Evolutionary conservation across 2,888 invertebrate species (phyloP), one percentile per base, ranked within the genome.

Genomic region (Netelia fuscicornis): DNA sequence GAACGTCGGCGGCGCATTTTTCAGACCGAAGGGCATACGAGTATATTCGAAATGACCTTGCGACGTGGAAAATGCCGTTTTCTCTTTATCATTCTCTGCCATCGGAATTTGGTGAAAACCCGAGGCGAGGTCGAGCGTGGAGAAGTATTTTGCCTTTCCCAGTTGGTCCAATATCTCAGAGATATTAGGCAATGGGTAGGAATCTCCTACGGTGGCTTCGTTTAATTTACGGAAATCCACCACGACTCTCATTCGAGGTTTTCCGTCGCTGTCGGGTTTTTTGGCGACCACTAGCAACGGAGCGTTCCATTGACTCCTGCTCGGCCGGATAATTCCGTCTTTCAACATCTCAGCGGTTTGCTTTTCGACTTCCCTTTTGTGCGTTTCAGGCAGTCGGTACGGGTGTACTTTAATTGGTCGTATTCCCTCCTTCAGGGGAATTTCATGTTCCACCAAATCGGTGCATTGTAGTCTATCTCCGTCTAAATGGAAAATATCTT

Each of bases 321-420:
- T 48, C 0, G 72, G 44, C 6, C 42, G 20, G 0, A 72, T 60
- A 10, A 58, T 60, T 13, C 58, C 72, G 6, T 60, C 72, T 2
- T 37, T 11, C 0, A 72, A 17, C 72, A 72, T 72, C 11, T 60
- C 58, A 0, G 13, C 60, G 0, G 72, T 60, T 2, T 58, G 72
- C 8, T 13, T 60, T 11, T 23, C 42, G 1, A 72, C 44, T 17
- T 42, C 58, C 10, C 6, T 54, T 54, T 86, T 87, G 20, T 86
- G 86, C 1, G 68, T 20, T 30, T 81, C 77, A 0, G 86, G 86
- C 3, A 85, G 70, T 8, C 87, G 65, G 25, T 87, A 88, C 9
- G 86, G 72, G 77, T 87, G 86, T 9, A 81, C 60, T 52, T 77
- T 62, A 2, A 88, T 82, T 0, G 86, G 88, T 20, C 58, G 25